Conservation (phyloP, 2,888 invertebrate species). For the Coelinius sp. region DNA sequence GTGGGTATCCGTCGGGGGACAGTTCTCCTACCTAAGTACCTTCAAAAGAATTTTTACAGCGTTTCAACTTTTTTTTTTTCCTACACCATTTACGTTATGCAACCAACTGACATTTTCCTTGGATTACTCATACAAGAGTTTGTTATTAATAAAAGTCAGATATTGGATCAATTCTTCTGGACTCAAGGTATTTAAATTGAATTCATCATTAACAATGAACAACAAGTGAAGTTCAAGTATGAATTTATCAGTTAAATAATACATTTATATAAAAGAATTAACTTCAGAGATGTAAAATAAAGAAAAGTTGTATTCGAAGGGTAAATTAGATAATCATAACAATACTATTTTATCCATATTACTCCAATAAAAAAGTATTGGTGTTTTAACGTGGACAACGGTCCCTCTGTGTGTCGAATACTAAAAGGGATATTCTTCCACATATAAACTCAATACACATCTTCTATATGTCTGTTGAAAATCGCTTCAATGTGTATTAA, state of each 20-base stretch:
- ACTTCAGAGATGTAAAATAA: too few species aligned
- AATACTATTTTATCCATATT: too few species aligned
- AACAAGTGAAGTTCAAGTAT: too few species aligned
- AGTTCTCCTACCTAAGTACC: conserved; percentile 26
- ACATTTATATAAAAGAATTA: too few species aligned
- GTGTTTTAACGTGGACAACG: not conserved
- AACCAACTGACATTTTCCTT: not conserved
- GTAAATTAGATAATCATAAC: too few species aligned
- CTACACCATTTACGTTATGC: conserved; percentile 17
- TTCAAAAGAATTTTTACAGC: conserved; percentile 27
- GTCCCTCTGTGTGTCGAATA: not conserved
- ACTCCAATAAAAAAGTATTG: not conserved
- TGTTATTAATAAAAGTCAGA: not conserved
- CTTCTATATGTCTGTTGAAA: conserved; percentile 10
- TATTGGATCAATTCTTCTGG: not conserved
- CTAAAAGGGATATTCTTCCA: conserved; percentile 8
- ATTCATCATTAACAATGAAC: too few species aligned
- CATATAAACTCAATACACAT: conserved; percentile 1
- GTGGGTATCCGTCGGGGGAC: conserved; percentile 45
- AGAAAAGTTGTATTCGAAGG: too few species aligned
- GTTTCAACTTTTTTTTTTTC: conserved; percentile 3
- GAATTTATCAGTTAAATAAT: too few species aligned
- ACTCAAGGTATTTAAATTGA: too few species aligned
- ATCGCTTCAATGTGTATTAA: conserved; percentile 29
- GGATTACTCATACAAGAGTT: not conserved